Conservation (phyloP, 2,888 invertebrate genomes). For the Platynereis dumerilii region DNA sequence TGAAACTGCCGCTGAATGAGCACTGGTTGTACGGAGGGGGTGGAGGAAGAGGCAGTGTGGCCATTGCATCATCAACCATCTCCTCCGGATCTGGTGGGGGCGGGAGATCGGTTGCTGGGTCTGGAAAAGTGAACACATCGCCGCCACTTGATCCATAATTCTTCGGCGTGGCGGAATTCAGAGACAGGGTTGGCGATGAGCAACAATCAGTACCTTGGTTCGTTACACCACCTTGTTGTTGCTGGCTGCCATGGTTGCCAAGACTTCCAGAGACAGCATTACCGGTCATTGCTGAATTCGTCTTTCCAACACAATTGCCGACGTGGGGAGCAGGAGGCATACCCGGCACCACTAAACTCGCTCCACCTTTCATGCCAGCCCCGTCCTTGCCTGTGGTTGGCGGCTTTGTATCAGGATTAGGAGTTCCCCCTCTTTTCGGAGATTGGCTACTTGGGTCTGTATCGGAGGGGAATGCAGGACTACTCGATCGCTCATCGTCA, state of each 20-base stretch:
- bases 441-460: slow-evolving; percentile 71
- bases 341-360: neutral
- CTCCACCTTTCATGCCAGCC: neutral
- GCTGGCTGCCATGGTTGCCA: neutral
- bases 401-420: slow-evolving; percentile 5
- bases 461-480: slow-evolving; percentile 91
- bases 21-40: neutral
- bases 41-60: neutral
- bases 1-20: neutral
- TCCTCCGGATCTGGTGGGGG: too few species aligned
- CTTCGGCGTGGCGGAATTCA: neutral
- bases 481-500: slow-evolving; percentile 83
- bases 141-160: neutral
- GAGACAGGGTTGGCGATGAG: slow-evolving; percentile 2
- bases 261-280: neutral
- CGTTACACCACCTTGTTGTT: neutral
- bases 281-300: neutral
- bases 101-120: neutral
- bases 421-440: slow-evolving; percentile 25
- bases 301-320: neutral
- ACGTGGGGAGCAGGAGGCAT: neutral
- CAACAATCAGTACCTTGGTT: too few species aligned
- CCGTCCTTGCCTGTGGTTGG: neutral
- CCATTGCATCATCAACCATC: neutral
- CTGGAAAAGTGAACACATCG: slow-evolving; percentile 2